These are phyloP conservation scores for Agonopterix arenella DNA, from an alignment of 2,888 invertebrate genomes.

Conservation along the genomic window DNA sequence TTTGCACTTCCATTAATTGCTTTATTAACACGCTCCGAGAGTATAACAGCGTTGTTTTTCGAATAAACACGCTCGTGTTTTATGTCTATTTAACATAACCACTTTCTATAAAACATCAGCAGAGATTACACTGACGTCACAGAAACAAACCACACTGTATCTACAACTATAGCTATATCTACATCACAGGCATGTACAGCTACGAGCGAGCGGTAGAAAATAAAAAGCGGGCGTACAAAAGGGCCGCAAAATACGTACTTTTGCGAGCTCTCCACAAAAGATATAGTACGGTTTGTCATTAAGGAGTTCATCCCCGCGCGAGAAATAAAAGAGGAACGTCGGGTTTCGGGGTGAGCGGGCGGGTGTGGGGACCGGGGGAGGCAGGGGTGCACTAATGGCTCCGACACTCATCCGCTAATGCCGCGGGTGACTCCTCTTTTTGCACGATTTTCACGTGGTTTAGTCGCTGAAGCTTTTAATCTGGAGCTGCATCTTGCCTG, in stretches of 20 bases:
- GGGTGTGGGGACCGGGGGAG: conserved; percentile 23
- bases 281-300: conserved; percentile 78
- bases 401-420: conserved; percentile 77
- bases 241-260: conserved; percentile 76
- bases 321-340: conserved; percentile 74
- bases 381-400: conserved; percentile 67
- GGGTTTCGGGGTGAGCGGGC: conserved; percentile 50
- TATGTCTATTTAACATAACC: neutral
- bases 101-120: neutral
- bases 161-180: neutral
- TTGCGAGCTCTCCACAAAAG: conserved; percentile 75
- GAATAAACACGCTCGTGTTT: conserved; percentile 4
- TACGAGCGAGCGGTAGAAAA: conserved; percentile 28
- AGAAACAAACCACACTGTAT: too few relatives aligned
- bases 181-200: neutral
- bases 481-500: conserved; percentile 64
- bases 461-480: conserved; percentile 73
- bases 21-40: conserved; percentile 12
- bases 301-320: conserved; percentile 77
- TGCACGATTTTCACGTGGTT: conserved; percentile 76
- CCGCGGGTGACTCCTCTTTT: conserved; percentile 76
- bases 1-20: conserved; percentile 15
- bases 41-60: conserved; percentile 10
- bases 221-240: conserved; percentile 72
- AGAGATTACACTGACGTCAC: neutral